Percentiles rank a stretch among this genome's conserved stretches.
Conservation (phyloP, 2,113 vertebrate species). For the Nycticryphes semicollaris region DNA sequence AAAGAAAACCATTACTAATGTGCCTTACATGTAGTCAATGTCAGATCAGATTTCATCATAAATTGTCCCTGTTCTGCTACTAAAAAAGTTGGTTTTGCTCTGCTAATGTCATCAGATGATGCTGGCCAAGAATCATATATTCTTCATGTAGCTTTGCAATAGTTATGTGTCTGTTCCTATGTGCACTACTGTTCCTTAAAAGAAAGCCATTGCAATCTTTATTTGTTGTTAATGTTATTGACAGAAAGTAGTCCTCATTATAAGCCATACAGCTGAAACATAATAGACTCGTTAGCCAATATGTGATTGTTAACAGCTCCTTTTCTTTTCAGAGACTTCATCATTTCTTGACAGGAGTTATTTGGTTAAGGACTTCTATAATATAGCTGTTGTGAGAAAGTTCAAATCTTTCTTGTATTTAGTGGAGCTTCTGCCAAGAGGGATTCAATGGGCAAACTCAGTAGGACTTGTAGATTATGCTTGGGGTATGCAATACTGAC, state of each 20-base stretch:
- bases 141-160: background rate
- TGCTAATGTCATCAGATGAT: background rate
- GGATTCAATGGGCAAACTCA: background rate
- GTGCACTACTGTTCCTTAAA: background rate
- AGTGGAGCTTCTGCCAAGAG: background rate
- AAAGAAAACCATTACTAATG: background rate
- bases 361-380: background rate
- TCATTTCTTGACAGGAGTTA: background rate
- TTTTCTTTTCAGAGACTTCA: background rate
- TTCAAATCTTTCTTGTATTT: background rate
- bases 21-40: background rate
- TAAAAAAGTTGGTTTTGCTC: background rate
- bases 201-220: background rate
- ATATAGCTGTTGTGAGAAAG: background rate
- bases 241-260: background rate
- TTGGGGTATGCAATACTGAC: background rate
- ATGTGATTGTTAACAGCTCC: background rate
- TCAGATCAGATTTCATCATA: background rate
- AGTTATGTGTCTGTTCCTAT: background rate
- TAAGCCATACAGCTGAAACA: background rate
- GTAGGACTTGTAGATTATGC: background rate
- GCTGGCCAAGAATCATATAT: background rate
- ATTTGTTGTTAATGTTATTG: background rate
- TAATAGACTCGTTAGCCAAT: background rate
- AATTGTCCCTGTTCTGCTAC: background rate